Base-by-base conservation (phyloP, 2,888 invertebrate species). In the Galerucella calmariensis region DNA sequence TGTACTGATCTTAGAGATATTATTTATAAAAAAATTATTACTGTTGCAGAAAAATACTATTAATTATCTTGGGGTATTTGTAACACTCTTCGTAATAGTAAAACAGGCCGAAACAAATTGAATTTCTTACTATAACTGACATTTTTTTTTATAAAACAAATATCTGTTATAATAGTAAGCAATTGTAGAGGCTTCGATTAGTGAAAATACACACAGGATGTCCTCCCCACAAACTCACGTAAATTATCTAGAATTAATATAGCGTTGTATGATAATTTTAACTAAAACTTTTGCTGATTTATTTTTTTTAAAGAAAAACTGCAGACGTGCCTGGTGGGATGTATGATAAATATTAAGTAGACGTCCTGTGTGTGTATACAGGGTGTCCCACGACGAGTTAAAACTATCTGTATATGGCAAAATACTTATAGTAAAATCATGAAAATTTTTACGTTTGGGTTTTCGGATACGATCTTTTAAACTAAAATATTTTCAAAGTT, bases 1-100 rank as follows among this genome's bases (percentile, higher is more conserved):
- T 61, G 56, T 72, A 72, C 72, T 72, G 72, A 72, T 58, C 66
- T 71, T 71, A 71, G 71, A 16, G 1, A 48, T 51, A 35, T 69
- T 53, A 61, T 48, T 69, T 69, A 4, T 61, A 4, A 20, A 14
- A 46, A 35, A 65, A 65, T 65, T 71, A 56, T 65, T 65, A 63
- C 44, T 71, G 56, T 71, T 63, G 71, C 63, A 16, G 63, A 24
- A 16, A 10, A 41, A 63, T 12, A 48, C 35, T 48, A 65, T 65
- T 65, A 44, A 44, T 61, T 61, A 58, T 44, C n/a, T 51, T 20
- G 41, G 56, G 46, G 35, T 41, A 72, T 48, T 72, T 44, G 66
- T 66, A 62, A 63, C 48, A 65, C 9, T 20, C 0, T 14, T 11
- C 24, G 35, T 27, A 61, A 61, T 5, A 35, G 5, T 35, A 35